Base-by-base conservation (phyloP, 2,113 vertebrate genomes). In the Noctilio leporinus region DNA sequence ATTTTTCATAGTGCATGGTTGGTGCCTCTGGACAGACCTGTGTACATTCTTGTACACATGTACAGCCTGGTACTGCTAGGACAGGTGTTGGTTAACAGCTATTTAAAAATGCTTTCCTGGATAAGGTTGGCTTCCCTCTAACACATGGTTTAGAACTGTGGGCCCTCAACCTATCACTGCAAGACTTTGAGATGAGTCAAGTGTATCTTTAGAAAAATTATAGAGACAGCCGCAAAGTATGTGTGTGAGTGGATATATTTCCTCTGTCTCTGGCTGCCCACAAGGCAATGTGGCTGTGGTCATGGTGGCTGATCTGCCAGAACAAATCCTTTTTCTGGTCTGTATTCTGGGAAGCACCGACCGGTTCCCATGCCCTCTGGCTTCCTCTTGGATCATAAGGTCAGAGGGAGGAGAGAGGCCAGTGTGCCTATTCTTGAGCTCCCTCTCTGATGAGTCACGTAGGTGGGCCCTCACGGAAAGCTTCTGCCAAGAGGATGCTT, bases 151-250 rank as follows among this genome's bases (percentile, higher is more conserved):
- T 33, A 43, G 28, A 91, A 51, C 9, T 28, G 0, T 59, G 19
- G 3, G 47, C 10, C 10, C 47, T 91, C 20, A 69, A 30, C 15
- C 53, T 33, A 64, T 73, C 55, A 15, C 53, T 6, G 2, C 24
- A 20, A 95, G 65, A 69, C 43, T 49, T 15, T 45, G n/a, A 64
- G 16, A 45, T 65, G 43, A 64, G 43, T 92, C 33, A 51, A 82
- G 35, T 7, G 0, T 20, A 26, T 64, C 62, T 73, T 85, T 35
- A 7, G n/a, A 49, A 73, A 69, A 22, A 43, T 49, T 55, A 22
- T 24, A 33, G 24, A 22, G 47, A 11, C 0, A 33, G 35, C 6
- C 53, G 5, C 40, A 0, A 5, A 4, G n/a, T 67, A 3, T 45
- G 22, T 38, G 22, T 81, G 33, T 57, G 35, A 5, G 20, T 70